A percentile compares a stretch with the other conserved stretches of the same genome.
Evolutionary conservation across 2,888 invertebrate species (phyloP).

Genomic region (Marasmarcha lunaedactyla): DNA sequence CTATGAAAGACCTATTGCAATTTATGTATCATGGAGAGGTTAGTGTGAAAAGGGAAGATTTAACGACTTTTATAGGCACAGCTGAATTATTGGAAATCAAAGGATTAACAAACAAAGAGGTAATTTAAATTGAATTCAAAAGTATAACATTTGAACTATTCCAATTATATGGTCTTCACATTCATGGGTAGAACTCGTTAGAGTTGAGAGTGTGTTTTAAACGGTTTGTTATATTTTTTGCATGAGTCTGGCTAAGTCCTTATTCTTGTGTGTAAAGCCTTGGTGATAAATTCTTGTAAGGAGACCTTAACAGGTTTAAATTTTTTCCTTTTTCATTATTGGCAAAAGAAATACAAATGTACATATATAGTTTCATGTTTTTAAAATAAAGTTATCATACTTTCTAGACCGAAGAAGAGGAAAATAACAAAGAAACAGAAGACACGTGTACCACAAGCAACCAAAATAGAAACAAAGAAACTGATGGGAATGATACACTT

Average conservation of each 20-base stretch:
- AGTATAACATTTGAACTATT: background rate
- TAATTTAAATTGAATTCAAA: conserved; percentile 17
- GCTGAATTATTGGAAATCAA: conserved; percentile 81
- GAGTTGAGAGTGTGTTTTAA: no score
- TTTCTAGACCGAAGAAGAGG: conserved; percentile 54
- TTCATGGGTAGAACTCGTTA: no score
- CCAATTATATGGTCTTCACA: no score
- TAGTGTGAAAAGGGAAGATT: conserved; percentile 78
- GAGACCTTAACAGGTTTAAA: no score
- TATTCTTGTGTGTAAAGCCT: no score
- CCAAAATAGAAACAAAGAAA: conserved; percentile 31
- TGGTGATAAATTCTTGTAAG: no score
- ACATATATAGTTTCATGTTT: no score
- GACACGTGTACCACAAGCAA: conserved; percentile 8
- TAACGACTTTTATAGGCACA: conserved; percentile 77
- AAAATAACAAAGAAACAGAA: conserved; percentile 38
- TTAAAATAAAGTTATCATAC: no score
- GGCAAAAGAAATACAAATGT: no score
- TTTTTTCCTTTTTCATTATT: no score
- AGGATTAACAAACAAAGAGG: conserved; percentile 74
- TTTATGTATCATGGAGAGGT: conserved; percentile 85
- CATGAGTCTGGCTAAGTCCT: no score
- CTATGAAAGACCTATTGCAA: conserved; percentile 78
- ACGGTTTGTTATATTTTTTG: conserved; percentile 1
- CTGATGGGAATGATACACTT: conserved; percentile 35